Percentiles rank a stretch among this genome's conserved stretches.
phyloP scores from a whole-genome alignment of 2,113 vertebrate species.

The Noturus placidus region DNA sequence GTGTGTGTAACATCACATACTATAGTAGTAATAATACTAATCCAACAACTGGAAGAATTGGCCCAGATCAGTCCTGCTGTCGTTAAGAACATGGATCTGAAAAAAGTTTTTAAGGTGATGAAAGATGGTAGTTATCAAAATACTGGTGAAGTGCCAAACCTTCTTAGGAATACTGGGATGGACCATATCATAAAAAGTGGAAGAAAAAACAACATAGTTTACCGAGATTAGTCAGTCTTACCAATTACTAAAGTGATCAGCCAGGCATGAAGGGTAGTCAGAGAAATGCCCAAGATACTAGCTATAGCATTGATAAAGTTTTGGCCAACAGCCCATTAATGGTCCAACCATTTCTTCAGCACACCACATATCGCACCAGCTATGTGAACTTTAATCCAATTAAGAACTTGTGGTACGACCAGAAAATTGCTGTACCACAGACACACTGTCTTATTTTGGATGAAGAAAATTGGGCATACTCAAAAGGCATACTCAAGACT shows the following conservation, averaged over 20 bases:
- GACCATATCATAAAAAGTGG: not conserved
- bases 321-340: not conserved
- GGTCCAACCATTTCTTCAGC: not conserved
- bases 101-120: not conserved
- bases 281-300: not conserved
- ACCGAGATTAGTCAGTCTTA: not conserved
- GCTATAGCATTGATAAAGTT: not conserved
- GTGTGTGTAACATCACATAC: not conserved
- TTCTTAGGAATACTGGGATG: not conserved
- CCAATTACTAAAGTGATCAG: not conserved
- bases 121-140: not conserved
- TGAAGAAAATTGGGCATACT: not conserved
- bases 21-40: not conserved
- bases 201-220: not conserved
- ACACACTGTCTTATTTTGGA: not conserved
- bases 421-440: not conserved
- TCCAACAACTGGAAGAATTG: not conserved
- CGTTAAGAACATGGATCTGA: not conserved
- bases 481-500: not conserved
- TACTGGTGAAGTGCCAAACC: not conserved
- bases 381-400: not conserved
- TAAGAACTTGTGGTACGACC: not conserved
- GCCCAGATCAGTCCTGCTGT: not conserved
- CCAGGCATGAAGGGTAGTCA: not conserved
- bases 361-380: not conserved